phyloP scores from a whole-genome alignment of 1,140 invertebrate genomes.

The Helicoverpa zea region DNA sequence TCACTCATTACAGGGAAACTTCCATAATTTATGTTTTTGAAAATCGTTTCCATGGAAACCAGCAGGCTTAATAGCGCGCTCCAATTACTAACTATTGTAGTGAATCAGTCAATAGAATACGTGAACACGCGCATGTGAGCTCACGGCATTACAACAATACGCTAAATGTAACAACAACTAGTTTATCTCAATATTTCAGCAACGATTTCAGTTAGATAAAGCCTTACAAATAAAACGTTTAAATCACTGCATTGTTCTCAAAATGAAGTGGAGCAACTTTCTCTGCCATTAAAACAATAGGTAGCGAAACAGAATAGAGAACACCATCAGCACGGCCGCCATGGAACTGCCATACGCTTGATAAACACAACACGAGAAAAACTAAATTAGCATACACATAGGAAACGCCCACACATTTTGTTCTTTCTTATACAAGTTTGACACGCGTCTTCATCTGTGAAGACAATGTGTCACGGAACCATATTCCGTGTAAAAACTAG shows the following conservation, averaged over 20 bases:
- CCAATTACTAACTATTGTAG: not conserved
- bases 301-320: slow-evolving; percentile 31
- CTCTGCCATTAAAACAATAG: slow-evolving; percentile 38
- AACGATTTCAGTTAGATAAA: slow-evolving; percentile 3
- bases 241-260: slow-evolving; percentile 39
- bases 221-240: not conserved
- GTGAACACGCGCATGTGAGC: not conserved
- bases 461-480: not conserved
- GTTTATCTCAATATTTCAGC: slow-evolving; percentile 6
- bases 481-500: no score
- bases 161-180: not conserved
- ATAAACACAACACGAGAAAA: slow-evolving; percentile 9
- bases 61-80: not conserved
- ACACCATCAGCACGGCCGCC: slow-evolving; percentile 26
- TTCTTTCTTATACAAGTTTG: not conserved
- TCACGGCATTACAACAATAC: not conserved
- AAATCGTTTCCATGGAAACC: not conserved
- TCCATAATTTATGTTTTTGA: not conserved
- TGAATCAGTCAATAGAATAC: not conserved
- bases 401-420: slow-evolving; percentile 5
- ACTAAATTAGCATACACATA: not conserved
- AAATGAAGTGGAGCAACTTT: slow-evolving; percentile 33
- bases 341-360: not conserved
- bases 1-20: not conserved
- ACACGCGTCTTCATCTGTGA: not conserved